phyloP scores from a whole-genome alignment of 2,797 vertebrate genomes.

The Orestias chungarensis region DNA sequence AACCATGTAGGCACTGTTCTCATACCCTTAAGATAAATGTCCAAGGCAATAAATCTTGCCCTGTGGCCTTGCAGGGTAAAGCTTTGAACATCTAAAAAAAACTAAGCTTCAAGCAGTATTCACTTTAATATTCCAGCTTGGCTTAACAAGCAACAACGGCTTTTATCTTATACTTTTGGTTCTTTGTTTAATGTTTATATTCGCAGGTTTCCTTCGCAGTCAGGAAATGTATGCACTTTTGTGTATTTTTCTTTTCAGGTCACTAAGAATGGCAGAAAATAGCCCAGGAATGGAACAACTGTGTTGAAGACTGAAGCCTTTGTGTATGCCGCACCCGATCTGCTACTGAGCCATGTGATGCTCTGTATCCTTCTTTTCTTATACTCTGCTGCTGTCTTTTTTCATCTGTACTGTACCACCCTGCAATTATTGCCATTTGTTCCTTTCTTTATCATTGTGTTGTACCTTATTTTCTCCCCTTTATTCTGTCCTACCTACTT shows the following conservation, averaged over 20 bases:
- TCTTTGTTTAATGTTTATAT: not conserved
- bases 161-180: conserved; percentile 33
- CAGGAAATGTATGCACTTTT: too few species aligned
- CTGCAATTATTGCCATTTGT: not conserved
- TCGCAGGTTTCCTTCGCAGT: conserved; percentile 2
- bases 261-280: too few species aligned
- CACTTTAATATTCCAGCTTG: conserved; percentile 56
- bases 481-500: not conserved
- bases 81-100: conserved; percentile 73
- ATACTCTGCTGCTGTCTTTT: too few species aligned
- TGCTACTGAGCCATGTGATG: too few species aligned
- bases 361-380: not conserved
- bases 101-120: conserved; percentile 67
- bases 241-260: too few species aligned
- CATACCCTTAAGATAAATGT: conserved; percentile 79
- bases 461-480: not conserved
- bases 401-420: not conserved
- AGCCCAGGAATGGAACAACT: too few species aligned
- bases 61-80: conserved; percentile 62
- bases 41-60: conserved; percentile 77
- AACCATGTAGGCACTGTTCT: conserved; percentile 76
- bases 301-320: too few species aligned
- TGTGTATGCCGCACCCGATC: too few species aligned
- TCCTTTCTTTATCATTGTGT: not conserved
- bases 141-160: conserved; percentile 49